A percentile compares a stretch with the other conserved stretches of the same genome.
Conservation (phyloP, 2,113 vertebrate genomes). For the Heloderma charlesbogerti region DNA sequence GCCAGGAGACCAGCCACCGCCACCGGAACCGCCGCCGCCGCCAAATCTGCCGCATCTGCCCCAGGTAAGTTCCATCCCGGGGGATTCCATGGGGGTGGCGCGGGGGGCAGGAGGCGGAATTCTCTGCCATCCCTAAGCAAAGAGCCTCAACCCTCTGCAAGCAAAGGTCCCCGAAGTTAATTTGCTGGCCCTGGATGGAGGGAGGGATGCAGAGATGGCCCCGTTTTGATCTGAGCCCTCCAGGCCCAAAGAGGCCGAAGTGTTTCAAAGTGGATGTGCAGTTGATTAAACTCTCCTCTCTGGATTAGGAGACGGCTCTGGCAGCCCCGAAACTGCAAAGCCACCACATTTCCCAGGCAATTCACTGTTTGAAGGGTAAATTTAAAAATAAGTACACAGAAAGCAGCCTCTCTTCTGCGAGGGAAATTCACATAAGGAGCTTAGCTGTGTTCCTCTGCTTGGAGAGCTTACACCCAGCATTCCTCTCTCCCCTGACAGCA, state of each 20-base stretch:
- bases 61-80: too few species aligned
- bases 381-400: conserved; percentile 7
- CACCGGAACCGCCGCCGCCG: too few species aligned
- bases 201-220: background rate
- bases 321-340: conserved; percentile 2
- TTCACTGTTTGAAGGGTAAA: background rate
- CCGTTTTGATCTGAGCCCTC: background rate
- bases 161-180: background rate
- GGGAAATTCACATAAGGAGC: conserved; percentile 2
- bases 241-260: background rate
- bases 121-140: too few species aligned
- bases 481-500: background rate
- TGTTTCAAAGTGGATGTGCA: background rate
- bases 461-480: background rate
- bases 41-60: too few species aligned
- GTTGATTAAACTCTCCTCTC: background rate
- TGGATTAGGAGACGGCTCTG: background rate
- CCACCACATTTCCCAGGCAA: conserved; percentile 19
- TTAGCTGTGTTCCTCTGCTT: conserved; percentile 19
- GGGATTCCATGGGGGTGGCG: too few species aligned
- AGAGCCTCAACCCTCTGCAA: background rate
- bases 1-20: too few species aligned
- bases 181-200: background rate
- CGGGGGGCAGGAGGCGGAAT: too few species aligned
- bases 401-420: background rate